phyloP scores from a whole-genome alignment of 2,888 invertebrate genomes.

The Ochropleura leucogaster region DNA sequence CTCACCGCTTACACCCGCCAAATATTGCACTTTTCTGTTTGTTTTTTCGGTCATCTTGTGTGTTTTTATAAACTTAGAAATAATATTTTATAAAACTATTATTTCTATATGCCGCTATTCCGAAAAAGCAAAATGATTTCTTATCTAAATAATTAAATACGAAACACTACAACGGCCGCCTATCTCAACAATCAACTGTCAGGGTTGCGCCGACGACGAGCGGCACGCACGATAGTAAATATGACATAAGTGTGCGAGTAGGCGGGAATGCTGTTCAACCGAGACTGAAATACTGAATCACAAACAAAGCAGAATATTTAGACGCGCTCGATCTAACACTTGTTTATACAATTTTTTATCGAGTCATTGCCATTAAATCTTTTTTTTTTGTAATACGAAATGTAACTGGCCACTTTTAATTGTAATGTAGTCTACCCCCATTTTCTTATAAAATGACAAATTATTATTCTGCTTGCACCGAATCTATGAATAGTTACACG shows the following conservation, averaged over 20 bases:
- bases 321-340: conserved; percentile 9
- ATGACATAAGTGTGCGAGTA: conserved; percentile 48
- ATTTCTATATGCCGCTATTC: conserved; percentile 1
- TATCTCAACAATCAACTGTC: conserved; percentile 58
- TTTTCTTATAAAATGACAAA: background rate
- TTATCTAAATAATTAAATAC: conserved; percentile 42
- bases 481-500: background rate
- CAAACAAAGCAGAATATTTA: conserved; percentile 15
- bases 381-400: background rate
- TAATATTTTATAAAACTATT: background rate
- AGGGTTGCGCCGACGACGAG: conserved; percentile 52
- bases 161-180: conserved; percentile 24
- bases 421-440: background rate
- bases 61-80: conserved; percentile 7
- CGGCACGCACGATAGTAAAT: conserved; percentile 19
- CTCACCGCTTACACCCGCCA: conserved; percentile 86
- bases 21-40: conserved; percentile 84
- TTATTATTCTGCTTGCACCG: background rate
- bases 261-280: conserved; percentile 42
- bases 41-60: conserved; percentile 62
- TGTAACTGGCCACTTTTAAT: background rate
- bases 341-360: conserved; percentile 3
- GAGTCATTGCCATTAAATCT: background rate
- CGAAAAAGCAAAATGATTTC: conserved; percentile 20
- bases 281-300: conserved; percentile 40